Conservation (phyloP, 2,888 invertebrate species). For the Halocaridina rubra region DNA sequence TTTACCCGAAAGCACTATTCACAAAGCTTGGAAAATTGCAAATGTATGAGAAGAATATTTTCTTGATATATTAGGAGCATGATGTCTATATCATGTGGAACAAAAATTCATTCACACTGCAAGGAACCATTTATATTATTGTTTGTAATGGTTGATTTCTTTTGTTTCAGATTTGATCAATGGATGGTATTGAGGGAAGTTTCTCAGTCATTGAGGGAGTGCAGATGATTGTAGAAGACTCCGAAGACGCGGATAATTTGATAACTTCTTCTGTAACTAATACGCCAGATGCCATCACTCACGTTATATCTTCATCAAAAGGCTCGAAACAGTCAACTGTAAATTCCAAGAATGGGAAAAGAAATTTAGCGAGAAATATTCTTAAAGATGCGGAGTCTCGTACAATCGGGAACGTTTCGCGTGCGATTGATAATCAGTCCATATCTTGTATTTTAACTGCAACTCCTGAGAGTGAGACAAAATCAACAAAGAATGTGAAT, state of each 20-base stretch:
- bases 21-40: no score
- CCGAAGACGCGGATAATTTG: slow-evolving; percentile 5
- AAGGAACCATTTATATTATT: no score
- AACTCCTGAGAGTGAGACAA: neutral
- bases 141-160: no score
- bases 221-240: slow-evolving; percentile 40
- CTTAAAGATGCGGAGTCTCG: neutral
- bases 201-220: slow-evolving; percentile 47
- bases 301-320: neutral
- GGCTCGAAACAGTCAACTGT: neutral
- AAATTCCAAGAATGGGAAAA: neutral
- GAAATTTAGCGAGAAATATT: no score
- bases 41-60: no score
- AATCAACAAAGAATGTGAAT: neutral
- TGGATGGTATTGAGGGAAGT: slow-evolving; percentile 32
- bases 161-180: no score
- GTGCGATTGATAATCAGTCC: slow-evolving; percentile 1
- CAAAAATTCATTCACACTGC: no score
- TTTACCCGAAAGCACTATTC: no score
- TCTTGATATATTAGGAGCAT: no score
- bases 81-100: no score
- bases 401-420: slow-evolving; percentile 1
- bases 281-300: neutral
- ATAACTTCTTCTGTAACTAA: neutral
- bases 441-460: neutral